A percentile compares a stretch with the other conserved stretches of the same genome.
Evolutionary conservation across 2,113 vertebrate genomes (phyloP).

Genomic region (Epinephelus lanceolatus): DNA sequence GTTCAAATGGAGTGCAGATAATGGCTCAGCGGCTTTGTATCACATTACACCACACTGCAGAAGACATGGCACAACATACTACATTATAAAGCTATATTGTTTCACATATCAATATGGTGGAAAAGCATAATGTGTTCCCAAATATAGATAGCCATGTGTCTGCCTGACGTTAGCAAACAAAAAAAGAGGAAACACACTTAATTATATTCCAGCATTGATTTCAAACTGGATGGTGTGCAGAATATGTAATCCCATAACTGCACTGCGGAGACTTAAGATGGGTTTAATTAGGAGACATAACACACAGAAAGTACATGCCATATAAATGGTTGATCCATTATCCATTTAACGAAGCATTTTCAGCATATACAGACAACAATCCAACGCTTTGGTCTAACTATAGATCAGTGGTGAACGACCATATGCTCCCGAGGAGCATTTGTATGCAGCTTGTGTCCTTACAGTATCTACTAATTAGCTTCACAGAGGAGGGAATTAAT

Average conservation of each 20-base stretch:
- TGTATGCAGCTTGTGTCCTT: background rate
- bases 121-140: background rate
- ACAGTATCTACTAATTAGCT: background rate
- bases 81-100: slow-evolving; percentile 5
- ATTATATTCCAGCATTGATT: background rate
- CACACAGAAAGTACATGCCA: background rate
- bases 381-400: background rate
- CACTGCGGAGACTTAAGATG: background rate
- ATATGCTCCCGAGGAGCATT: background rate
- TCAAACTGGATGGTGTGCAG: background rate
- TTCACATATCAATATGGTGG: background rate
- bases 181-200: background rate
- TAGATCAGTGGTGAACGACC: background rate
- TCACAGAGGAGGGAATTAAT: slow-evolving; percentile 23
- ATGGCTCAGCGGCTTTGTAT: slow-evolving; percentile 39
- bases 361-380: background rate
- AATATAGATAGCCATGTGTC: background rate
- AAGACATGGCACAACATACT: slow-evolving; percentile 16
- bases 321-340: background rate
- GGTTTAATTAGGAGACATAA: slow-evolving; percentile 7
- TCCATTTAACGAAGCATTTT: background rate
- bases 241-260: background rate
- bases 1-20: slow-evolving; percentile 52
- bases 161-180: background rate
- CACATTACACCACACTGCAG: slow-evolving; percentile 46